phyloP scores from a whole-genome alignment of 2,797 vertebrate genomes.

The Carduelis carduelis region DNA sequence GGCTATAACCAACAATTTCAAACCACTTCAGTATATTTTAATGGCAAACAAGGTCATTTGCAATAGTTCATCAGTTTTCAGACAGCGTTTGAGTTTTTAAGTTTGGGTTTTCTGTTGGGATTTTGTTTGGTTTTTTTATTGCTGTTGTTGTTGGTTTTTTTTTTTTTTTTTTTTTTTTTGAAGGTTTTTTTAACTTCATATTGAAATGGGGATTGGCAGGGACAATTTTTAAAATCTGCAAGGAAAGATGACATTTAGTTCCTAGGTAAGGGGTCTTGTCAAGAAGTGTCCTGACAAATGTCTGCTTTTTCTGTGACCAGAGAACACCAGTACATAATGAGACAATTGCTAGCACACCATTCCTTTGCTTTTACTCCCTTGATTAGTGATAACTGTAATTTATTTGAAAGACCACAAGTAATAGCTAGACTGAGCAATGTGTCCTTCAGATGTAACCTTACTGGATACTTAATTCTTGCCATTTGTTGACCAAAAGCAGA shows the following conservation, averaged over 20 bases:
- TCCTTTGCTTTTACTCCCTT: background rate
- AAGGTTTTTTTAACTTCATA: no score
- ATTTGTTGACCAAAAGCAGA: background rate
- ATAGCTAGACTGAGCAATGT: background rate
- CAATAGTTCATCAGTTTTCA: background rate
- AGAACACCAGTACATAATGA: background rate
- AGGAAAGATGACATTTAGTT: background rate
- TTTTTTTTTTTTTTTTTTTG: no score
- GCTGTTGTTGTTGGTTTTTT: no score
- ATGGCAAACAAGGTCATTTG: background rate
- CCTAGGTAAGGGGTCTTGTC: background rate
- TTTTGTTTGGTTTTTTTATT: background rate
- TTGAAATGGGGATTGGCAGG: background rate
- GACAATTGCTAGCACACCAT: background rate
- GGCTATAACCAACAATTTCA: background rate
- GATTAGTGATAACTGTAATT: background rate
- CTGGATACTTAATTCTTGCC: background rate
- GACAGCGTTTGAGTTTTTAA: background rate
- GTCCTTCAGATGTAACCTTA: background rate
- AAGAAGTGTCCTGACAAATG: background rate
- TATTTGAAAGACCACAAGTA: background rate
- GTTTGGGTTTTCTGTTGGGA: background rate
- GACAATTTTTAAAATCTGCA: background rate
- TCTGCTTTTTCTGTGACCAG: background rate
- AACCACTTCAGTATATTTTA: background rate